These are phyloP conservation scores for Drosophila varians DNA, from an alignment of 1,140 invertebrate genomes.

Conservation along the genomic window DNA sequence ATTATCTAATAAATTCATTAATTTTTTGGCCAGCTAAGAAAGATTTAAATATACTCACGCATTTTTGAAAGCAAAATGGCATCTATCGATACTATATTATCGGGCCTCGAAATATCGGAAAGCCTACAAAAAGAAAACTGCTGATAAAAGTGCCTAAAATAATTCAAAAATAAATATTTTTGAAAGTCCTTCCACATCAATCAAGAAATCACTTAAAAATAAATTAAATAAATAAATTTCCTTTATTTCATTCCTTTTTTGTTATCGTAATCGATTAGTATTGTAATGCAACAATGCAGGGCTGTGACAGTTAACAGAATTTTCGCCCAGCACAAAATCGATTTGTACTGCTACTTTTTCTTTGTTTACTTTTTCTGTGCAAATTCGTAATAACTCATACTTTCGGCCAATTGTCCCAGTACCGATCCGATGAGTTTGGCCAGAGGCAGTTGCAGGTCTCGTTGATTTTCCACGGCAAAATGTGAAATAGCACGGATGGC, in stretches of 20 bases:
- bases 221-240: neutral
- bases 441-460: neutral
- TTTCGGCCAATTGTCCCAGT: neutral
- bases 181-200: neutral
- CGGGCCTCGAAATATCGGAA: neutral
- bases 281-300: conserved; percentile 15
- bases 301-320: conserved; percentile 24
- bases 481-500: conserved; percentile 46
- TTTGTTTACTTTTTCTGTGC: conserved; percentile 44
- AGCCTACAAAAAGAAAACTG: no score
- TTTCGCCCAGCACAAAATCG: conserved; percentile 39
- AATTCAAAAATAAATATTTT: neutral
- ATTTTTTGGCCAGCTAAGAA: neutral
- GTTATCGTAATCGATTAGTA: conserved; percentile 1
- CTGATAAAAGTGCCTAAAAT: no score
- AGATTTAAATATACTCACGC: conserved; percentile 12
- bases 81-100: neutral
- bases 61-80: conserved; percentile 13
- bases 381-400: conserved; percentile 13
- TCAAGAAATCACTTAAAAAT: neutral
- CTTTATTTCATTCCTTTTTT: neutral
- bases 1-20: conserved; percentile 27
- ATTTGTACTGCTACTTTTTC: conserved; percentile 44
- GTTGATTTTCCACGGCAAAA: conserved; percentile 19
- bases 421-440: neutral